Base-by-base conservation (phyloP, 2,888 invertebrate species). In the Galerucella pusilla region DNA sequence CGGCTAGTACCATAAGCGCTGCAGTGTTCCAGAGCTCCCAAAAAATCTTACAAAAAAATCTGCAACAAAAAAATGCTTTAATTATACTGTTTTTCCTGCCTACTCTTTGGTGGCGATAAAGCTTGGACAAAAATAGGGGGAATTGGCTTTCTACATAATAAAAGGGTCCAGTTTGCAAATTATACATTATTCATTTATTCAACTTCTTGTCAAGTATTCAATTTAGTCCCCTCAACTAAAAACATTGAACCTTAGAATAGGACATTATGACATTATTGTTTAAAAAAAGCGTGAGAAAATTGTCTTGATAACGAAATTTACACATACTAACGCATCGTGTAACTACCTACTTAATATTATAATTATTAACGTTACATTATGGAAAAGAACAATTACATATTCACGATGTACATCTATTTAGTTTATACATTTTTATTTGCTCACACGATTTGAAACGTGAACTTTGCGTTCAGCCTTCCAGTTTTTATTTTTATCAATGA, bases 241-340 rank as follows among this genome's bases (percentile, higher is more conserved):
- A 63, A 63, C 63, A 63, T 20, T 63, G 63, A 63, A 10, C 63
- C 63, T 63, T 63, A 63, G 20, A 49, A 16, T 46, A 46, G 28
- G 49, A 66, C 25, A 66, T 11, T 52, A 66, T 28, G 46, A 28
- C 61, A 45, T 14, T 54, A 67, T 67, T 67, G 57, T 68, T 54
- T 68, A 54, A 68, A 68, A 57, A 57, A 42, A 68, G 68, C 68
- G 68, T 68, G 68, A 20, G 68, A 68, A 35, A 46, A 57, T 12
- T 25, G 42, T n/a, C 11, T 35, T 16, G 28, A 68, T 68, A 42
- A 68, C 54, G 10, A 57, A 68, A 68, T 68, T 68, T 57, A 68
- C 68, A 68, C 68, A 57, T 68, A 68, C 64, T 49, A 12, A 20
- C 16, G 64, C 64, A 46, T 65, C 20, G 45, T 42, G 7, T 42